Conservation (phyloP, 2,797 vertebrate species). For the Sebastes ruberrimus region DNA sequence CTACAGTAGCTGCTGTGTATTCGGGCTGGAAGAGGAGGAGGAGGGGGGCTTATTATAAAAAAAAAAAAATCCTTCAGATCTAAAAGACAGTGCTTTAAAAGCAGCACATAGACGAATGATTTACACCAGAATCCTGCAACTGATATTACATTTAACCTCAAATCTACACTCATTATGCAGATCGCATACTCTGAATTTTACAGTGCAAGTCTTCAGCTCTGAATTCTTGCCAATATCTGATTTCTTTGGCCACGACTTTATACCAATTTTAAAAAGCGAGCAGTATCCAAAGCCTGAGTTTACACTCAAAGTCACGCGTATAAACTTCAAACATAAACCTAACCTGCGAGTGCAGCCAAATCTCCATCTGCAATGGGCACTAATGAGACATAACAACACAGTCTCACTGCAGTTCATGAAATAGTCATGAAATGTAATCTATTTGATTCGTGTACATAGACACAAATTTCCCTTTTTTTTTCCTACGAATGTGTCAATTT, state of each 20-base stretch:
- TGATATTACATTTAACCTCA: slow-evolving; percentile 39
- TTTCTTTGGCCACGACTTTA: slow-evolving; percentile 1
- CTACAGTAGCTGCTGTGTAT: slow-evolving; percentile 59
- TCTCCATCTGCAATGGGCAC: not conserved
- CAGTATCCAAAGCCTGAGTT: not conserved
- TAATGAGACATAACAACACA: slow-evolving; percentile 5
- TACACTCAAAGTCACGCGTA: not conserved
- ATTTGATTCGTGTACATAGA: not conserved
- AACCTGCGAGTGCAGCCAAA: not conserved
- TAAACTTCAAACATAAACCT: slow-evolving; percentile 18
- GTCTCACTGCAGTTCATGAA: not conserved
- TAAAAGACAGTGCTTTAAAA: slow-evolving; percentile 39
- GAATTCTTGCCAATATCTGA: slow-evolving; percentile 26
- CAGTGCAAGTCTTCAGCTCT: slow-evolving; percentile 6
- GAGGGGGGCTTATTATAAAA: slow-evolving; percentile 31
- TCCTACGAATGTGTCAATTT: not conserved
- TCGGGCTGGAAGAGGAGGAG: slow-evolving; percentile 28
- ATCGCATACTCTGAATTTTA: slow-evolving; percentile 13
- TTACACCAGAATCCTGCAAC: slow-evolving; percentile 31
- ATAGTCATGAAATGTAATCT: too few relatives aligned
- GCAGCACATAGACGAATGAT: slow-evolving; percentile 32
- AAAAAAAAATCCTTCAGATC: slow-evolving; percentile 48
- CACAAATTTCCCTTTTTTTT: not conserved
- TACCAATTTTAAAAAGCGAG: not conserved
- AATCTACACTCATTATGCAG: not conserved